Conservation (phyloP, 2,888 invertebrate species). For the Noctuana brunneofusca region DNA sequence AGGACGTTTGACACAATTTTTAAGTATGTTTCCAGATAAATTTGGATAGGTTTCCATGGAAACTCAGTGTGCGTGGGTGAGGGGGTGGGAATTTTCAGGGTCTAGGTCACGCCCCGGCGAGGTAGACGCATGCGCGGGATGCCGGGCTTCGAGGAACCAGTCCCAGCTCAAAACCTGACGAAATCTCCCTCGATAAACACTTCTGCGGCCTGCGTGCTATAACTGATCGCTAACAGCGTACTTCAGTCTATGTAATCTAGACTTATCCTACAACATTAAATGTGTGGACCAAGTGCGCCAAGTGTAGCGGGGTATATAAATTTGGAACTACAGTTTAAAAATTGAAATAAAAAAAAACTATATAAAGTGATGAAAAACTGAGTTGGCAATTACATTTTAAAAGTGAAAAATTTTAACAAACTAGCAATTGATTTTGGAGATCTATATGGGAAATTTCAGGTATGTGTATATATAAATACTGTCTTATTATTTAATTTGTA, state of each 20-base stretch:
- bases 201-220: background rate
- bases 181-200: constrained; percentile 56
- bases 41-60: constrained; percentile 61
- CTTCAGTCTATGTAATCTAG: background rate
- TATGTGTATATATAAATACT: background rate
- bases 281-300: background rate
- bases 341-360: no score
- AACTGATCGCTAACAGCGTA: constrained; percentile 37
- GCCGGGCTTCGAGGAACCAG: constrained; percentile 53
- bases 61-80: constrained; percentile 69
- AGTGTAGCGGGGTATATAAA: no score
- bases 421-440: background rate
- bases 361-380: no score
- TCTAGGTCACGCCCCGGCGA: constrained; percentile 81
- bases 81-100: constrained; percentile 77
- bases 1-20: constrained; percentile 34
- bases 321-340: background rate
- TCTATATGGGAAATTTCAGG: background rate
- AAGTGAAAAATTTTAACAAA: background rate
- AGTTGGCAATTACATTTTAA: background rate
- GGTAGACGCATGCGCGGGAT: constrained; percentile 67
- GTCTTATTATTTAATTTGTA: background rate
- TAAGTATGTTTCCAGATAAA: constrained; percentile 47
- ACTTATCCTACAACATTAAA: background rate
- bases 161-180: constrained; percentile 58